A percentile compares a stretch with the other conserved stretches of the same genome.
Evolutionary conservation across 2,113 vertebrate species (phyloP).

Genomic region (Scomber colias): DNA sequence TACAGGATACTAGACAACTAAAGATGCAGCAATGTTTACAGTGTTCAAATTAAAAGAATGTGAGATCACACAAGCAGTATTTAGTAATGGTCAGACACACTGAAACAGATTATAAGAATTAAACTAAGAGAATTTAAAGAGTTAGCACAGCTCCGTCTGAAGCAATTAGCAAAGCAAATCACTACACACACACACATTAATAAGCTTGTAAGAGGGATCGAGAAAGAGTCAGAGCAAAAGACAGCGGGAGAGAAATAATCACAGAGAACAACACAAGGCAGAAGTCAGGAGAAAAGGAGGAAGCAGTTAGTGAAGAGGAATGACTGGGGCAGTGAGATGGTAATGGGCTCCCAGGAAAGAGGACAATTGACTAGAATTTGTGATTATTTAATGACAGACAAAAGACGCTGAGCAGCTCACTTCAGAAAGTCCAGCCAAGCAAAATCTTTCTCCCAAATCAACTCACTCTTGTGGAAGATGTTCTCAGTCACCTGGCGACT

Average conservation of each 20-base stretch:
- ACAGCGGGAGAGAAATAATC: conserved; percentile 14
- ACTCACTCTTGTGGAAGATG: neutral
- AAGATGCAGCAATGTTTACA: neutral
- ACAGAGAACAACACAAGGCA: neutral
- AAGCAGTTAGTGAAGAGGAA: neutral
- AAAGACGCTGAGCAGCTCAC: neutral
- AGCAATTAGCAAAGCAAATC: conserved; percentile 23
- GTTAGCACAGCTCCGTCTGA: conserved; percentile 9
- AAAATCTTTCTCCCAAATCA: conserved; percentile 6
- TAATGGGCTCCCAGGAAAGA: neutral
- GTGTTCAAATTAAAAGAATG: conserved; percentile 4
- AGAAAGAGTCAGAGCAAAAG: neutral
- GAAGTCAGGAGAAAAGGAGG: neutral
- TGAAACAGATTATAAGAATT: conserved; percentile 23
- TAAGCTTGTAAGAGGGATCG: neutral
- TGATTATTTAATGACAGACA: neutral
- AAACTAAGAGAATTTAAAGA: conserved; percentile 1
- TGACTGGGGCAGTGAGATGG: neutral
- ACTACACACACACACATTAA: conserved; percentile 20
- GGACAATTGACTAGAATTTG: neutral
- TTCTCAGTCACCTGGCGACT: neutral
- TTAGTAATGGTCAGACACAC: conserved; percentile 16
- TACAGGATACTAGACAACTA: conserved; percentile 9
- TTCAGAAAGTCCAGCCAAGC: neutral
- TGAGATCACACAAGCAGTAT: conserved; percentile 13